phyloP scores from a whole-genome alignment of 2,888 invertebrate genomes.

The Tipula vernalis region DNA sequence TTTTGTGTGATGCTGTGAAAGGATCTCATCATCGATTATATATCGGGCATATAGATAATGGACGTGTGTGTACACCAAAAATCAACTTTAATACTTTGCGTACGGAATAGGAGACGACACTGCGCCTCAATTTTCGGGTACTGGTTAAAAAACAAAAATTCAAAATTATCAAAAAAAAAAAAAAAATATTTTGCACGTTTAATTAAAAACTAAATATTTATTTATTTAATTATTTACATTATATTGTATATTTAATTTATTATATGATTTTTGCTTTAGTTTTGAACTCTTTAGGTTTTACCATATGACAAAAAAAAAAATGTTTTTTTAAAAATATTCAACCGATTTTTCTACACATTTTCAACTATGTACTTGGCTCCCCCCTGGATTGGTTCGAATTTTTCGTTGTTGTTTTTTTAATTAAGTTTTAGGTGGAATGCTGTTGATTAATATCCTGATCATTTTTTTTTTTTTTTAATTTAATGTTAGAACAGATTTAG shows the following conservation, averaged over 20 bases:
- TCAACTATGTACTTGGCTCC: neutral
- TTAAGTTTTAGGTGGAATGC: neutral
- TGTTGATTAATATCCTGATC: neutral
- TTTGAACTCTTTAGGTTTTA: neutral
- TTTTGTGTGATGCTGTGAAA: neutral
- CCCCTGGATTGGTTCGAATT: neutral
- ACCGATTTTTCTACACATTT: neutral
- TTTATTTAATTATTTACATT: neutral
- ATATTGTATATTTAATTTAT: neutral
- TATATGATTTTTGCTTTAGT: neutral
- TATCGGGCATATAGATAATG: no score
- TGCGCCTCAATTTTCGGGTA: neutral
- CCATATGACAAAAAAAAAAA: neutral
- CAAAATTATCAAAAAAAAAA: slow-evolving; percentile 1
- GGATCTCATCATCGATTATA: slow-evolving; percentile 4
- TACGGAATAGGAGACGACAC: neutral
- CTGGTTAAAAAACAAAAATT: slow-evolving; percentile 7
- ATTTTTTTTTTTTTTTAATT: neutral
- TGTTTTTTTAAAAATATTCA: neutral
- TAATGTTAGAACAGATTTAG: neutral
- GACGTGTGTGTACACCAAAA: neutral
- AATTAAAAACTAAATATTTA: neutral
- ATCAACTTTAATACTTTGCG: neutral
- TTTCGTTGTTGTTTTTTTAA: neutral
- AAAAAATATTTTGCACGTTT: neutral